Evolutionary conservation across 2,888 invertebrate genomes (phyloP), one percentile per base, ranked within the genome.

Genomic region (Hypercompe scribonia): DNA sequence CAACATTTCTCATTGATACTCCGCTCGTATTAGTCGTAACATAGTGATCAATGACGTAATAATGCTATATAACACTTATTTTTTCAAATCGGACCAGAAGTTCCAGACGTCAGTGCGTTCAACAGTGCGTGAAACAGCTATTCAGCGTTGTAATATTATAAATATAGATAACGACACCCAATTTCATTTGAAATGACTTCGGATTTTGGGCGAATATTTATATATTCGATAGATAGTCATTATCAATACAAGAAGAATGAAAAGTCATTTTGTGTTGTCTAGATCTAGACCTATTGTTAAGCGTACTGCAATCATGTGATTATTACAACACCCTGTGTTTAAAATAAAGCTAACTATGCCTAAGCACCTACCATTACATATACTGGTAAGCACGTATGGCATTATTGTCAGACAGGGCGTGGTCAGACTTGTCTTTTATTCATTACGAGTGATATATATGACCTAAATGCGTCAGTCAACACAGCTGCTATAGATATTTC

Each of bases 401-500:
- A 86, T 86, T 87, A 81, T 84, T 76, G 66, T 33, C 33, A 54
- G 34, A 54, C 67, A 85, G 86, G 91, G 90, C 79, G 91, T 84
- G 90, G 90, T 83, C 81, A 73, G 77, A 77, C 79, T 83, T 78
- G 81, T 82, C 80, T 82, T 77, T 84, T 83, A 85, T 82, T 84
- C 81, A 82, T 84, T n/a, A 79, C 71, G 81, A 71, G 24, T 34
- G 54, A 85, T 86, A 81, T 84, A 85, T 87, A 83, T 89, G 91
- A 92, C 91, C 91, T 88, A 90, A 90, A 89, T 88, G 86, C 77
- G 91, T 90, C 90, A 89, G 34, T 50, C 34, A 50, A 54, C 34
- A n/a, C 54, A 67, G 61, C 61, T 61, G 31, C 5, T 61, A 31
- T 61, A 18, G 61, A 0, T 61, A 31, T 61, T 61, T 61, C 15